These are phyloP conservation scores for Etheostoma perlongum DNA, from an alignment of 2,797 vertebrate genomes.

Conservation along the genomic window DNA sequence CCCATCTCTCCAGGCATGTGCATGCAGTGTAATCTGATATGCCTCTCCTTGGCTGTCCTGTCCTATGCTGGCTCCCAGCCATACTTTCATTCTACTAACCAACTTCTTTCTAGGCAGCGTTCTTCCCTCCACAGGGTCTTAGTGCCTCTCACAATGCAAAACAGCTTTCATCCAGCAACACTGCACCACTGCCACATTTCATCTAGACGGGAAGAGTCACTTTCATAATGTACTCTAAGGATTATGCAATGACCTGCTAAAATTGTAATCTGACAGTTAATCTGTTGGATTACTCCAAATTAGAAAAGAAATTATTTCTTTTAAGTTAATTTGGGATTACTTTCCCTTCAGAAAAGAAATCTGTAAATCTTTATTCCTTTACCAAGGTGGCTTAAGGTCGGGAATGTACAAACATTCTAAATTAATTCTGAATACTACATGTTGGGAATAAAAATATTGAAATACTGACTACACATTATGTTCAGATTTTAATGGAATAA, in stretches of 20 bases:
- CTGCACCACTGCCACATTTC: slow-evolving; percentile 33
- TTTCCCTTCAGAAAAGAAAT: neutral
- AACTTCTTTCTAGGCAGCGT: slow-evolving; percentile 58
- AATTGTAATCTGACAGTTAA: slow-evolving; percentile 19
- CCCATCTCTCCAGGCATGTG: slow-evolving; percentile 82
- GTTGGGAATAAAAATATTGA: neutral
- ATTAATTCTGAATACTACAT: neutral
- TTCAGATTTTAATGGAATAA: slow-evolving; percentile 5
- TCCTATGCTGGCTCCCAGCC: slow-evolving; percentile 78
- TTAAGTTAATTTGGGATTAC: slow-evolving; percentile 18
- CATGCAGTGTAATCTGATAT: slow-evolving; percentile 87
- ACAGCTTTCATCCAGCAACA: slow-evolving; percentile 16
- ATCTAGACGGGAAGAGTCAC: slow-evolving; percentile 12
- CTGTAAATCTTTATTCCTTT: neutral
- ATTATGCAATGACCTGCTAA: slow-evolving; percentile 23
- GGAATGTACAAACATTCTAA: neutral
- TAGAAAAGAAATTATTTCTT: slow-evolving; percentile 14
- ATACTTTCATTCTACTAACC: slow-evolving; percentile 77
- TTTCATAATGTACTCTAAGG: slow-evolving; percentile 29
- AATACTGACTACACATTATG: neutral
- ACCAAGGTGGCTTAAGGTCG: neutral
- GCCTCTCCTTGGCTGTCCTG: slow-evolving; percentile 82
- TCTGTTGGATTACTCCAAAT: slow-evolving; percentile 28
- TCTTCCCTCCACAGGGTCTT: slow-evolving; percentile 72
- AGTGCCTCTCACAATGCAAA: slow-evolving; percentile 52